Evolutionary conservation across 1,140 invertebrate species (phyloP).

Genomic region (Schlechtendalia chinensis): DNA sequence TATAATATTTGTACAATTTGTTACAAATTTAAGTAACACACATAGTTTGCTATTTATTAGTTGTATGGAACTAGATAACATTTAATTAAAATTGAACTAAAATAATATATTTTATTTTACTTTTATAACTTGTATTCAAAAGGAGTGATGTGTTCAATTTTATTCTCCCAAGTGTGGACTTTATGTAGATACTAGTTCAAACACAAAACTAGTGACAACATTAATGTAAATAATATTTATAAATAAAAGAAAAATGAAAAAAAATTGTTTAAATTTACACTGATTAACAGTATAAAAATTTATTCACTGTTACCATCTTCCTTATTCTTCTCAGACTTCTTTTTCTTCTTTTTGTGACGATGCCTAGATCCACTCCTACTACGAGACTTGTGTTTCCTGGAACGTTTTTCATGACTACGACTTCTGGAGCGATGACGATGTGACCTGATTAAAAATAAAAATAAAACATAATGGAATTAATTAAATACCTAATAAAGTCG

Average conservation of each 20-base stretch:
- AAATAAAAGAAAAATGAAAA: too few relatives aligned
- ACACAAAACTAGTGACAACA: neutral
- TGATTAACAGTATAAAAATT: slow-evolving; percentile 3
- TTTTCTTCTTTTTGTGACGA: slow-evolving; percentile 55
- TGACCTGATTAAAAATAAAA: slow-evolving; percentile 43
- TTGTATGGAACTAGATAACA: neutral
- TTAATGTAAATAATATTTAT: slow-evolving; percentile 17
- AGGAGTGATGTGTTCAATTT: neutral
- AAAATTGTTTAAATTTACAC: slow-evolving; percentile 19
- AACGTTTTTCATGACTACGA: slow-evolving; percentile 53
- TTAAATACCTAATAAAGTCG: neutral
- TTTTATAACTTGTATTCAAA: neutral
- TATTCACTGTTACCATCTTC: slow-evolving; percentile 49
- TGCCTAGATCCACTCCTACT: slow-evolving; percentile 53
- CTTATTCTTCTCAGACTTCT: slow-evolving; percentile 53
- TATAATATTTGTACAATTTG: too few relatives aligned
- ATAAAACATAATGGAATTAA: slow-evolving; percentile 26
- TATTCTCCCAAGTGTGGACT: neutral
- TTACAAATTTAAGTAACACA: too few relatives aligned
- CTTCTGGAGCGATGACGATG: slow-evolving; percentile 54
- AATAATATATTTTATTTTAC: neutral
- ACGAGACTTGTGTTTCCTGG: slow-evolving; percentile 54
- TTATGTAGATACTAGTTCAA: slow-evolving; percentile 3
- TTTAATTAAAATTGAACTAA: neutral
- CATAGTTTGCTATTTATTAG: neutral